These are phyloP conservation scores for Centropus unirufus DNA, from an alignment of 2,113 vertebrate genomes.

Conservation along the genomic window DNA sequence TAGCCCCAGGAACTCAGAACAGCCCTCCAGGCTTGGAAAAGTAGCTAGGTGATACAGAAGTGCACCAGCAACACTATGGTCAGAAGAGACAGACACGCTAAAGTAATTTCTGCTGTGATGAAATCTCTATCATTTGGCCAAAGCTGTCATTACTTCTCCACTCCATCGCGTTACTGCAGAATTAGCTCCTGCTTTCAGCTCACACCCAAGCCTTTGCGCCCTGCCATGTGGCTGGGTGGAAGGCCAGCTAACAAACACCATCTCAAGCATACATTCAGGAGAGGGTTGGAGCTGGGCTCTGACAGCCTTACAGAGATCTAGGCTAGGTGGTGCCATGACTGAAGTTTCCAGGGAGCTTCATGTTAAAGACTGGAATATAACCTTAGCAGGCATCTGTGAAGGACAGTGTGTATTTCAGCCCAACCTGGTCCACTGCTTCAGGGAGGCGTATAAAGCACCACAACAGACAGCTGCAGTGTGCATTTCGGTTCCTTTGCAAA, in stretches of 20 bases:
- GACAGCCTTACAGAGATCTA: background rate
- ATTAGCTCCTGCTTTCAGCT: background rate
- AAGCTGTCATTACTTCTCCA: background rate
- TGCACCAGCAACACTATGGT: background rate
- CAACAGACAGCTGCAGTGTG: rapidly evolving
- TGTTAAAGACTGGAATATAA: background rate
- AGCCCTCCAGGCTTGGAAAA: background rate
- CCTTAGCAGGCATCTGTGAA: background rate
- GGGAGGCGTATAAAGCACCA: background rate
- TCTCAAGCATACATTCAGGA: background rate
- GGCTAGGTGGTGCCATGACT: background rate
- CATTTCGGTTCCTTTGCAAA: background rate
- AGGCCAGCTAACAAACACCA: background rate
- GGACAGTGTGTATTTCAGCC: background rate
- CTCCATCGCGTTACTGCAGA: background rate
- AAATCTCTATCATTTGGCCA: background rate
- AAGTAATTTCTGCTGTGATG: background rate
- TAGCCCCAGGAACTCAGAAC: background rate
- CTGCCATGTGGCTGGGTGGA: background rate
- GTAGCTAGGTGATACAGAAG: background rate
- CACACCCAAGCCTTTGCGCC: background rate
- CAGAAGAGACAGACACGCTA: background rate
- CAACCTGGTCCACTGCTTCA: background rate
- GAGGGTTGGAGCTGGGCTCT: background rate
- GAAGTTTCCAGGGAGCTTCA: background rate